Evolutionary conservation across 2,888 invertebrate species (phyloP), one percentile per base, ranked within the genome.

Genomic region (Glyphotaelius pellucidus): DNA sequence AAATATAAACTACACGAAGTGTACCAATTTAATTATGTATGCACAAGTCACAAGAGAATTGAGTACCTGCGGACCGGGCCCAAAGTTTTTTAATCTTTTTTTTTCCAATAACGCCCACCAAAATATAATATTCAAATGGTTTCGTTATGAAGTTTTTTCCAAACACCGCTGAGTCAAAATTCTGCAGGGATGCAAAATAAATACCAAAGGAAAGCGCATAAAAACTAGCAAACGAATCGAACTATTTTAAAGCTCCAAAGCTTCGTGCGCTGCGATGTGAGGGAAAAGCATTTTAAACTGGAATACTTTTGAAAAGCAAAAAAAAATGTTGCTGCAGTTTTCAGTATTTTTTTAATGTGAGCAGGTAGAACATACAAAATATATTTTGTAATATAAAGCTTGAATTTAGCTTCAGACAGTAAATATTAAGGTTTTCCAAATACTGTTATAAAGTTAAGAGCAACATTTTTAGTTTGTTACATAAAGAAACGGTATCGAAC

Each of bases 151-250:
- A 25, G 67, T 25, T 67, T 25, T 67, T 35, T 83, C 35, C 38
- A 25, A 25, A 83, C 15, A 35, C 83, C 42, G 19, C 83, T 19
- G 83, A 35, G 32, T 15, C 19, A 25, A 38, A 83, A 83, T 32
- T 32, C 32, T 83, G 83, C 83, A 83, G 35, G n/a, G 30, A 47
- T n/a, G 86, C 7, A 86, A 86, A 86, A 86, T 86, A 47, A 86
- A 86, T 42, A 86, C 30, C 15, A 30, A 86, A 11, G 30, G n/a
- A 86, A 86, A 86, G 42, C 42, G 12, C 25, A 86, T 25, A 83
- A 83, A 83, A 83, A 38, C 86, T 30, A 47, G 25, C 86, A 38
- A 86, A 30, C 86, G 86, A 42, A 42, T 42, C n/a, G 30, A 19
- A 25, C 5, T 25, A 7, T 42, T 86, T 30, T 86, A 42, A n/a